Evolutionary conservation across 2,888 invertebrate genomes (phyloP), one percentile per base, ranked within the genome.

Genomic region (Penaeus monodon): DNA sequence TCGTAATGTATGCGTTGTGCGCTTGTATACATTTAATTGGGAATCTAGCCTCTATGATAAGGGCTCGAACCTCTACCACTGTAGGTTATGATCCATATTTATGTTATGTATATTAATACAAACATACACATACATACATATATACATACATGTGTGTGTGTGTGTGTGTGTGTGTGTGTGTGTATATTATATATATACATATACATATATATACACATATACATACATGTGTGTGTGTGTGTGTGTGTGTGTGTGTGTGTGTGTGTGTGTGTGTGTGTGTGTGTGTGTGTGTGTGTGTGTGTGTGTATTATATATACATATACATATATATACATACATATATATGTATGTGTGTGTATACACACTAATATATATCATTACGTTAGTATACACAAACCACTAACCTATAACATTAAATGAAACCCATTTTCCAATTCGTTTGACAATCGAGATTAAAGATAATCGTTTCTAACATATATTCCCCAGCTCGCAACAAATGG

Each of bases 101-200:
- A 73, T 33, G 17, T 73, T 73, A 73, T 73, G 27, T 73, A 73
- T 73, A 73, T 73, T 29, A 29, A 73, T 33, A 73, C 38, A 33
- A n/a, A 73, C 10, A 29, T 33, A 29, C 27, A 12, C 33, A 27
- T 73, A 22, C 33, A 27, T 73, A 20, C 33, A 73, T 73, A 8
- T 17, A 68, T 29, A 68, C 68, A 68, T 68, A 68, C 22, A 29
- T 22, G 2, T 68, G 22, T 68, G 22, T 68, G 22, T 68, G 22
- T 68, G 22, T 68, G 22, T 68, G 2, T 17, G 22, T 68, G 33
- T 38, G 22, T 68, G 22, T 68, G 22, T 68, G 33, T 38, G 33
- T 38, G 33, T 38, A 27, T 68, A 27, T 68, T 24, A n/a, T 24
- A 8, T 33, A 6, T 38, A 6, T 38, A 6, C 6, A 6, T 38